phyloP scores from a whole-genome alignment of 2,888 invertebrate species.

The Byasa hedistus region DNA sequence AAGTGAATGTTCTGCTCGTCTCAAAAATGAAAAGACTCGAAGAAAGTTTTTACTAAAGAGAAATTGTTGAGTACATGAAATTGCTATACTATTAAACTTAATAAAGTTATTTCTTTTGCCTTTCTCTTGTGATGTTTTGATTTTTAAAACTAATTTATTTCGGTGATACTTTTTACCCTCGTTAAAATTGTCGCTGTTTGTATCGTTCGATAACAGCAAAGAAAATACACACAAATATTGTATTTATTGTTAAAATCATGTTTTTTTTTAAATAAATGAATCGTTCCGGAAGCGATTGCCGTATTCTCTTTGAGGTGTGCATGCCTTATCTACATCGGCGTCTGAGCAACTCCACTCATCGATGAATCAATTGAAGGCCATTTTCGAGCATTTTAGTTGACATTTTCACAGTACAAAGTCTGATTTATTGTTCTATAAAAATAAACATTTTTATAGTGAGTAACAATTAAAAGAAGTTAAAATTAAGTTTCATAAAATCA shows the following conservation, averaged over 20 bases:
- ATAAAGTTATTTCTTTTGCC: no score
- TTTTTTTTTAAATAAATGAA: not conserved
- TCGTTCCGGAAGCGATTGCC: constrained; percentile 14
- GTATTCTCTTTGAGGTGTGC: constrained; percentile 36
- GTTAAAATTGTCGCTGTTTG: no score
- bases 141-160: no score
- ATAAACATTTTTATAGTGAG: not conserved
- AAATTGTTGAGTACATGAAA: no score
- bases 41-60: no score
- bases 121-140: no score
- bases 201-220: no score
- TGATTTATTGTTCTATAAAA: constrained; percentile 6
- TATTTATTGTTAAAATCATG: not conserved
- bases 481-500: not conserved
- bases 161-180: no score
- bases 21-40: no score
- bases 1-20: no score
- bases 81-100: no score
- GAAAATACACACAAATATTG: no score
- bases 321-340: constrained; percentile 62
- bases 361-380: constrained; percentile 47
- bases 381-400: constrained; percentile 43
- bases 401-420: constrained; percentile 43
- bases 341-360: constrained; percentile 34
- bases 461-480: not conserved